Evolutionary conservation across 2,888 invertebrate genomes (phyloP), one percentile per base, ranked within the genome.

Genomic region (Baccha elongata): DNA sequence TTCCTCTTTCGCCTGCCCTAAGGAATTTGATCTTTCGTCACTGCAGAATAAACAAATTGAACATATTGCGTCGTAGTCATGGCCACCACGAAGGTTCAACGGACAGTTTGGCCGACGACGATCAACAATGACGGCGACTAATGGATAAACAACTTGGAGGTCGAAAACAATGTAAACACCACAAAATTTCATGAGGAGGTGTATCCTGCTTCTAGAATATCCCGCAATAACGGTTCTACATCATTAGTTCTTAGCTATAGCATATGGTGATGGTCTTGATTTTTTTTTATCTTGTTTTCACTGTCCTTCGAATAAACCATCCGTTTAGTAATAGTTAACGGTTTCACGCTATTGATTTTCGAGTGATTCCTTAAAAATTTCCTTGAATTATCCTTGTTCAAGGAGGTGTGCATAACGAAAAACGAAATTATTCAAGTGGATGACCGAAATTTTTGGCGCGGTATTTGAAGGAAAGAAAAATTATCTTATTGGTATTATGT

Each of bases 131-230:
- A 26, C 44, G 55, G 64, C 37, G 11, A 42, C 71, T 42, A 32
- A 46, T 32, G 46, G 29, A 76, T 55, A 65, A 58, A 50, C 79
- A 68, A 40, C 32, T 71, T 75, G 81, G 32, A 23, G 21, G 68
- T 83, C 58, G 78, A 78, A 83, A 83, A 83, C 73, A 76, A 68
- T 67, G 71, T 83, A 78, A 83, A 83, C 83, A 64, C 40, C 15
- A 44, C 29, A 13, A 13, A 29, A 40, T n/a, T n/a, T 62, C 40
- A 29, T 7, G 42, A 81, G 73, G 53, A 83, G 64, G 60, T 52
- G 78, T 83, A 78, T 73, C 72, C 78, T 58, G 44, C 42, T 19
- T 35, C 21, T 62, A 37, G 64, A 69, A 68, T 68, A 52, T 60
- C 48, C 44, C 32, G n/a, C n/a, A 15, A 19, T 73, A 67, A 62